Evolutionary conservation across 1,140 invertebrate species (phyloP), one percentile per base, ranked within the genome.

Genomic region (Drosophila parabipectinata): DNA sequence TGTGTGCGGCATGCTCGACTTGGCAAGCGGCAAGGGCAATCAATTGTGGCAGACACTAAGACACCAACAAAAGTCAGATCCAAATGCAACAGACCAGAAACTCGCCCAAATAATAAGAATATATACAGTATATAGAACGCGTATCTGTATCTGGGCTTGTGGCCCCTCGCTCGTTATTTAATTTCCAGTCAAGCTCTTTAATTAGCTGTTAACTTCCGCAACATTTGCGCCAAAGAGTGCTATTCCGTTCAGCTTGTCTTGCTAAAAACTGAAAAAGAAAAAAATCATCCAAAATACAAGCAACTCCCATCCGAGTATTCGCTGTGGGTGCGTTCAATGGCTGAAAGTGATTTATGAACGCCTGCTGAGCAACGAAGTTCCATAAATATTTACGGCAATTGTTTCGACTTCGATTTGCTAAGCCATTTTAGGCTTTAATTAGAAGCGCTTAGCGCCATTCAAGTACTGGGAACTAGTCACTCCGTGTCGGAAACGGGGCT

Each of bases 121-220:
- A 18, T 14, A 28, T n/a, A 37, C 10, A 12, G 6, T 44, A 44
- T 18, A 44, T 18, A 44, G 41, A 44, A 44, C 26, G 53, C 60
- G 37, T 57, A 50, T 68, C 41, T 56, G 15, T 52, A 12, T 30
- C 51, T 44, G 21, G 32, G 10, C 34, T 52, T 45, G 53, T 37
- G 39, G 51, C 56, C 63, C 34, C 34, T 37, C 63, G 59, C 58
- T 51, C 77, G 77, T 80, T 78, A 88, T 82, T 85, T 85, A 78
- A 79, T 88, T 82, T 67, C 77, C 68, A 77, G 83, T 72, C 82
- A 83, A 88, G 75, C 83, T 69, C 60, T 82, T 87, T 88, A 88
- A 88, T 88, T 88, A 88, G 79, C 67, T 87, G 69, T 88, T 88
- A 82, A 88, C 83, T 88, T 88, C 83, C 83, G 83, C 83, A 88